These are phyloP conservation scores for Neosilurus hyrtlii DNA, from an alignment of 2,797 vertebrate species.

Conservation along the genomic window DNA sequence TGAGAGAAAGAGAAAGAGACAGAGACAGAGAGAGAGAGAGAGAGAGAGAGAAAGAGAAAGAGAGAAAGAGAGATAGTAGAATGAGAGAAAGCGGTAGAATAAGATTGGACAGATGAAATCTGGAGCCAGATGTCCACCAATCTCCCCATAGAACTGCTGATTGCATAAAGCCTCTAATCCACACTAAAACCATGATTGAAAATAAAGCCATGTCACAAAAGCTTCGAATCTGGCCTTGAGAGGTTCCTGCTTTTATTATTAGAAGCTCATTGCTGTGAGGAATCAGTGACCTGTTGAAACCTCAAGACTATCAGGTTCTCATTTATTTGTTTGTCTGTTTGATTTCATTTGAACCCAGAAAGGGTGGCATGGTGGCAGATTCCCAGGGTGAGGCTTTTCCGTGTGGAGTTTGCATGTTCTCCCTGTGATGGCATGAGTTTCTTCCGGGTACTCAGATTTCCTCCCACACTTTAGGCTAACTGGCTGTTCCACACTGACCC, in stretches of 20 bases:
- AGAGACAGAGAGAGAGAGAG: too few relatives aligned
- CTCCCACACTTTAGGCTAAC: too few relatives aligned
- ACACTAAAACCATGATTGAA: constrained; percentile 40
- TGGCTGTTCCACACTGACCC: too few relatives aligned
- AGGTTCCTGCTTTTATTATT: constrained; percentile 2
- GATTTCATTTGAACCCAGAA: neutral
- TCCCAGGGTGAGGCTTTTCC: too few relatives aligned
- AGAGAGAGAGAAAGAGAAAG: too few relatives aligned
- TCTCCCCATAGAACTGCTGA: constrained; percentile 51
- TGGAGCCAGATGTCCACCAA: constrained; percentile 57
- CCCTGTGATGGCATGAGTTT: too few relatives aligned
- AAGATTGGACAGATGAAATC: constrained; percentile 48
- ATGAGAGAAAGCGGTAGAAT: constrained; percentile 56
- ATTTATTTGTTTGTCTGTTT: neutral
- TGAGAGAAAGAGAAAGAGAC: too few relatives aligned
- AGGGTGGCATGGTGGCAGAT: too few relatives aligned
- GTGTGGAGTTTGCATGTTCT: too few relatives aligned
- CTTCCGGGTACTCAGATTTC: too few relatives aligned
- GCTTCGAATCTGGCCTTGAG: constrained; percentile 25
- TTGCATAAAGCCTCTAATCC: constrained; percentile 57
- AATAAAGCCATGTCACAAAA: constrained; percentile 34
- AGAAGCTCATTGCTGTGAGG: neutral
- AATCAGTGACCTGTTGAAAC: constrained; percentile 1
- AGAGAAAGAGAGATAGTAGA: neutral
- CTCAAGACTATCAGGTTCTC: neutral